Base-by-base conservation (phyloP, 2,888 invertebrate genomes). In the Ochlodes sylvanus region DNA sequence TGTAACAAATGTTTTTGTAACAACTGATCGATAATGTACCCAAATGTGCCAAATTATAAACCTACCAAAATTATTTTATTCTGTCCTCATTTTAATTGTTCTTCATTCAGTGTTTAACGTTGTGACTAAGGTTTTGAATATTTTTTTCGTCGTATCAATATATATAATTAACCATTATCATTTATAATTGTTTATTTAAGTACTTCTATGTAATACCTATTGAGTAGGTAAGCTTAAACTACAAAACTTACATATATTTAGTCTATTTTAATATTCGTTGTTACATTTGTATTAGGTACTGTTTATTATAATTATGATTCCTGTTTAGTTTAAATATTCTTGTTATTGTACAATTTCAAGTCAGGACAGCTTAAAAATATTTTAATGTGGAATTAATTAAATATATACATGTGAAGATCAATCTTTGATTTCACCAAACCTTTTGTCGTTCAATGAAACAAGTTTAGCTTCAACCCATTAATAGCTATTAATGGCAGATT, bases 331-430 rank as follows among this genome's bases (percentile, higher is more conserved):
- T 61, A 80, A 75, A 78, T 76, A 75, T 70, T 78, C 81, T 81
- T 79, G 79, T 85, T 86, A 80, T 80, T 83, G 77, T 79, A 79
- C 82, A 82, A 79, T 67, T 74, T 81, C 78, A 78, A 78, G 83
- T 74, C 76, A 78, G 81, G 74, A 81, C 84, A 87, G 85, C 84
- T 86, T 86, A 76, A 81, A 81, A 80, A 83, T 83, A 80, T 87
- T 88, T 87, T 83, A 84, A 84, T 88, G 86, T 88, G 84, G 77
- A 85, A 83, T 84, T 79, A 86, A 82, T 84, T 82, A 83, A 84
- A 83, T 79, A 84, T 82, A 81, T 82, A 84, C 81, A 85, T 79
- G 81, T 86, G 81, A 82, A 80, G 74, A 76, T 72, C 12, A 14
- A 14, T 52, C 21, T 14, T 52, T 52, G 6, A 3, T 52, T 34